Percentiles rank a stretch among this genome's conserved stretches.
These are phyloP conservation scores for Arctopsyche grandis DNA, from an alignment of 1,140 invertebrate species.

Conservation along the genomic window DNA sequence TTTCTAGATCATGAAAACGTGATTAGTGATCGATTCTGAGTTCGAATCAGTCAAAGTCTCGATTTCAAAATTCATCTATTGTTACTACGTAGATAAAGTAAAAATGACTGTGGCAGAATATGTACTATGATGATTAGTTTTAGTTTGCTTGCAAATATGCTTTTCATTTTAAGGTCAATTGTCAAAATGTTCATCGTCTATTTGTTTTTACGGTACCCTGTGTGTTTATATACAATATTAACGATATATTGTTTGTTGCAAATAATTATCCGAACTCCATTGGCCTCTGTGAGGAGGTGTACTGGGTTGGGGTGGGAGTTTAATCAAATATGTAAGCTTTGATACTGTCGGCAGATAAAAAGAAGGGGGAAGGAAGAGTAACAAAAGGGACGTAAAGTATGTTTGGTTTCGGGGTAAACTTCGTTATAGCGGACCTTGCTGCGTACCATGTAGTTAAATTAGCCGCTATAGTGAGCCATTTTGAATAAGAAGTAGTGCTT, in stretches of 20 bases:
- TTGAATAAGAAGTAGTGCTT: background rate
- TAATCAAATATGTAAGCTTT: constrained; percentile 11
- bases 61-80: too few species aligned
- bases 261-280: background rate
- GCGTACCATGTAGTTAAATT: background rate
- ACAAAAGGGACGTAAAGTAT: constrained; percentile 10
- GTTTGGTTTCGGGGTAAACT: background rate
- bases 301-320: background rate
- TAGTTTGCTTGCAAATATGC: too few species aligned
- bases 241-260: background rate
- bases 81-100: too few species aligned
- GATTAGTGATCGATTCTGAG: too few species aligned
- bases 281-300: background rate
- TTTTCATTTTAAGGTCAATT: too few species aligned
- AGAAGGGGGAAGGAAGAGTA: background rate
- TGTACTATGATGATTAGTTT: too few species aligned
- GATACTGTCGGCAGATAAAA: background rate
- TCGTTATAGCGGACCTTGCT: background rate
- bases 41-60: too few species aligned
- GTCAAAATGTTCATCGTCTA: too few species aligned
- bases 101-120: too few species aligned
- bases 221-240: too few species aligned
- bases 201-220: too few species aligned
- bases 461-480: background rate
- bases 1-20: too few species aligned